Conservation (phyloP, 53 echinoderm and acorn worm species). For the Zoroaster sp. region DNA sequence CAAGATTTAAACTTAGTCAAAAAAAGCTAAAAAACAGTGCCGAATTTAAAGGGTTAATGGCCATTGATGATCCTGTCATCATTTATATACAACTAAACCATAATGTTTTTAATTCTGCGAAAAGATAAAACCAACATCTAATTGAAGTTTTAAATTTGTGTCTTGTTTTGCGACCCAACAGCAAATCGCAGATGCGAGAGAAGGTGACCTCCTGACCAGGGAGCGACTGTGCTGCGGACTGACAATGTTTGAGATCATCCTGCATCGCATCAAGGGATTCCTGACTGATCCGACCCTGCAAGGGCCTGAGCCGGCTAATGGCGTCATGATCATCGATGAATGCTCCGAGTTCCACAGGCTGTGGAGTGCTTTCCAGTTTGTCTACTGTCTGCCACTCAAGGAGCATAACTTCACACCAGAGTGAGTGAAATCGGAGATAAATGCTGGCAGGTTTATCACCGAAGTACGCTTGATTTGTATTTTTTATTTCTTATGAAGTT, state of each 20-base stretch:
- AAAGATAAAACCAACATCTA: no score
- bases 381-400: slow-evolving; percentile 94
- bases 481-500: no score
- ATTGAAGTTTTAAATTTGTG: no score
- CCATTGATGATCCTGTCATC: no score
- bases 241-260: slow-evolving; percentile 95
- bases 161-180: neutral
- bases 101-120: no score
- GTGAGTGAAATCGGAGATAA: slow-evolving; percentile 54
- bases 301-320: slow-evolving; percentile 88
- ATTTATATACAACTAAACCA: no score
- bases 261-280: slow-evolving; percentile 94
- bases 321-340: slow-evolving; percentile 98
- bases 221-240: slow-evolving; percentile 99
- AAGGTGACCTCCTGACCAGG: slow-evolving; percentile 90
- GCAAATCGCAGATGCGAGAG: slow-evolving; percentile 85
- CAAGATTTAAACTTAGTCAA: no score
- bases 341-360: slow-evolving; percentile 97
- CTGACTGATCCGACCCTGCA: slow-evolving; percentile 87
- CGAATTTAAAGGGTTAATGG: no score
- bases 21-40: no score
- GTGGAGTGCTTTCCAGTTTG: slow-evolving; percentile 99
- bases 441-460: no score
- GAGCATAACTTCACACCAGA: slow-evolving; percentile 93
- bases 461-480: no score